Base-by-base conservation (phyloP, 2,113 vertebrate species). In the Siniperca chuatsi region DNA sequence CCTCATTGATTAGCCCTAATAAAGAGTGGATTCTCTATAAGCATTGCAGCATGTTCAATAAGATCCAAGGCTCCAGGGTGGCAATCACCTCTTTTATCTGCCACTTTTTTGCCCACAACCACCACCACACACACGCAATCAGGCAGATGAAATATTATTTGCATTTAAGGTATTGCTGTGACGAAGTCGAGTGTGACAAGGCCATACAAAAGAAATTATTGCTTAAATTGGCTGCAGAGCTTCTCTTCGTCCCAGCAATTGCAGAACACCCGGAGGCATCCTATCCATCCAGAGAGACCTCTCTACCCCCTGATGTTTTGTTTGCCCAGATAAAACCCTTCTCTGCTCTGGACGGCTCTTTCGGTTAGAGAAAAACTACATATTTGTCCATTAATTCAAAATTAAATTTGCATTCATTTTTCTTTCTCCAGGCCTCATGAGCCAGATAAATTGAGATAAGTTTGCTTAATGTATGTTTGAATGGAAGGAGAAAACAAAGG, bases 21-120 rank as follows among this genome's bases (percentile, higher is more conserved):
- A 88, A 88, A 90, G 90, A 92, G 89, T 82, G 62, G 89, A 91
- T 91, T 91, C 76, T 88, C 89, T 67, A 50, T 67, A 78, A 86
- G 85, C 54, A 21, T 84, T 3, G 57, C 71, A 42, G 58, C 13
- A 0, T 90, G 87, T 80, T 87, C 89, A 79, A 57, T 82, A 75
- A 82, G 90, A 84, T 85, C 78, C 78, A 62, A 62, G 55, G 70
- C 87, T 74, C 72, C 79, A 42, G 67, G 69, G 70, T 81, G 87
- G 66, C 80, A 82, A 78, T 91, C 87, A 74, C 74, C 75, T 81
- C 76, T 78, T 79, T 81, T 74, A 81, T 86, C 73, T 77, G 71
- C 78, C 76, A 60, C 68, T 82, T 62, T 50, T 72, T 37, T 29
- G 13, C 61, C 40, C 48, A 75, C 6, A 7, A 73, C 33, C 65